These are phyloP conservation scores for Drosophila sordidula DNA, from an alignment of 2,888 invertebrate species.

Conservation along the genomic window DNA sequence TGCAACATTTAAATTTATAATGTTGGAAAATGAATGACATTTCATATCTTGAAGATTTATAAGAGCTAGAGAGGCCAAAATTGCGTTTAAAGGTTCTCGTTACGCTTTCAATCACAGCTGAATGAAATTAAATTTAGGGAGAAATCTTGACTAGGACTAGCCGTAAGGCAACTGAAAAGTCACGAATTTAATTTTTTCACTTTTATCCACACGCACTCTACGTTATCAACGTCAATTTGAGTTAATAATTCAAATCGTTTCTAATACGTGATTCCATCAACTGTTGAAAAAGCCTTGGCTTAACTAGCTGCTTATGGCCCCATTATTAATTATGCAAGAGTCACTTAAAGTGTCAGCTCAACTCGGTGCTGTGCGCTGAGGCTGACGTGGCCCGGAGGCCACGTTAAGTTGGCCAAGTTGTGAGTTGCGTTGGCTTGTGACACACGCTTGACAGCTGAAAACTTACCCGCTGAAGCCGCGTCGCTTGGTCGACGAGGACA, in stretches of 20 bases:
- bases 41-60: no score
- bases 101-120: no score
- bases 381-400: constrained; percentile 18
- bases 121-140: no score
- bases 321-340: constrained; percentile 31
- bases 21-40: no score
- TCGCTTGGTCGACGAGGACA: constrained; percentile 93
- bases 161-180: no score
- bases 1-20: no score
- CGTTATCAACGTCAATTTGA: neutral
- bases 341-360: constrained; percentile 27
- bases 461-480: constrained; percentile 94
- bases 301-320: constrained; percentile 22
- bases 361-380: neutral
- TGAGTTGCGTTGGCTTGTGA: neutral
- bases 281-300: constrained; percentile 7
- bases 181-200: no score
- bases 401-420: constrained; percentile 8
- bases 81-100: no score
- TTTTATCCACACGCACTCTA: neutral
- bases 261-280: neutral
- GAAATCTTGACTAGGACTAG: no score
- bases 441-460: constrained; percentile 5
- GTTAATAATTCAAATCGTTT: neutral
- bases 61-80: no score